Percentiles rank a stretch among this genome's conserved stretches.
phyloP scores from a whole-genome alignment of 2,797 vertebrate genomes.

The Gephyroberyx darwinii region DNA sequence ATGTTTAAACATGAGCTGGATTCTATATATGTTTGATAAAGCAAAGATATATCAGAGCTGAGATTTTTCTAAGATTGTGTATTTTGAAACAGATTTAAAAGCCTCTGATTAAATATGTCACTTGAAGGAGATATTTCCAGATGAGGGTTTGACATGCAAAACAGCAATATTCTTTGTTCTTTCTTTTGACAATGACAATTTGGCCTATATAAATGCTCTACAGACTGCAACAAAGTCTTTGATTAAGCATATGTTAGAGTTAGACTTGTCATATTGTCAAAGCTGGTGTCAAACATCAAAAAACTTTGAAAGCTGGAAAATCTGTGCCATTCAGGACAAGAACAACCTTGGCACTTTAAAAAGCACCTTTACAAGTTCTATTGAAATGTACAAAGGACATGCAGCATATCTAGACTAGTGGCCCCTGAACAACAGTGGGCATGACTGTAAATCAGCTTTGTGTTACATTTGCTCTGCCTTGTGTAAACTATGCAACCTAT shows the following conservation, averaged over 20 bases:
- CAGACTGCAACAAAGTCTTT: constrained; percentile 23
- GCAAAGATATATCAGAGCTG: neutral
- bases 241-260: constrained; percentile 18
- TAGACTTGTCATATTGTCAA: constrained; percentile 36
- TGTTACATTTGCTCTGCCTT: constrained; percentile 5
- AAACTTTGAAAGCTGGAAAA: neutral
- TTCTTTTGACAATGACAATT: constrained; percentile 6
- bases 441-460: constrained; percentile 7
- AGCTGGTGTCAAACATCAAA: constrained; percentile 17
- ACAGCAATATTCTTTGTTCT: constrained; percentile 15
- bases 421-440: neutral
- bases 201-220: constrained; percentile 12
- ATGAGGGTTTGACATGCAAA: constrained; percentile 7
- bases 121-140: neutral
- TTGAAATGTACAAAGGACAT: constrained; percentile 6
- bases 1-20: neutral
- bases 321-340: neutral
- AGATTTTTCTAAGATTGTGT: neutral
- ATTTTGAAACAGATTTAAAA: neutral
- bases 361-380: constrained; percentile 6
- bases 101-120: constrained; percentile 21
- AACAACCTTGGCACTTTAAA: neutral
- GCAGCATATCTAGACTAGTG: constrained; percentile 7
- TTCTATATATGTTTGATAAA: constrained; percentile 1
- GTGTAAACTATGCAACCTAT: constrained; percentile 24